Percentiles rank a stretch among this genome's conserved stretches.
Evolutionary conservation across 2,797 vertebrate species (phyloP).

Genomic region (Florisuga fusca): DNA sequence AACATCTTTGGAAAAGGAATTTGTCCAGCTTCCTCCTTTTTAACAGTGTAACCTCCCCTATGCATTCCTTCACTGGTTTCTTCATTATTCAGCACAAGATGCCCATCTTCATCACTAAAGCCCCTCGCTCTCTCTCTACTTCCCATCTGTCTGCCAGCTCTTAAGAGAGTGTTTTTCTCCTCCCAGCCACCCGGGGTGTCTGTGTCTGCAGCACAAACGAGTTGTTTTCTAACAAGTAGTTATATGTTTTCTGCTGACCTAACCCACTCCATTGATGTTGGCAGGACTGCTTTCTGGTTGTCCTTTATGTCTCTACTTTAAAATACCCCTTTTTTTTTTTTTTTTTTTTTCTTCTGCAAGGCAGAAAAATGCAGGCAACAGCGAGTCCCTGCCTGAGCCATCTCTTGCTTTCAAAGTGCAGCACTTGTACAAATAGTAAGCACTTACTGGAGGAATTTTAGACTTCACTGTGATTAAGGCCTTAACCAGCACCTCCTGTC

Average conservation of each 20-base stretch:
- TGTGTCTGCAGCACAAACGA: neutral
- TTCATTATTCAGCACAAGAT: neutral
- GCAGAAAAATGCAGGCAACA: neutral
- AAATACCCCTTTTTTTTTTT: neutral
- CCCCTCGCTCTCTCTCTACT: neutral
- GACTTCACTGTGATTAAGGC: neutral
- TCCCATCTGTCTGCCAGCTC: neutral
- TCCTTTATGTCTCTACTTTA: neutral
- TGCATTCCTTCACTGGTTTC: neutral
- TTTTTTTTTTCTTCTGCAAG: too few relatives aligned
- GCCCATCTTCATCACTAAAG: neutral
- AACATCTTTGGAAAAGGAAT: neutral
- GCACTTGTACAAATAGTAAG: neutral
- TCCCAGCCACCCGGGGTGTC: neutral
- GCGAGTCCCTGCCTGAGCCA: neutral
- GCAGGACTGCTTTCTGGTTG: neutral
- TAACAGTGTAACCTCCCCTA: neutral
- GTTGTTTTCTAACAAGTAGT: neutral
- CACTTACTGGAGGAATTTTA: neutral
- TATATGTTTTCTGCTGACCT: neutral
- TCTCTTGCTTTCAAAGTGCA: neutral
- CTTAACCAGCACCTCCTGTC: slow-evolving; percentile 16
- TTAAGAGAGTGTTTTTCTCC: neutral
- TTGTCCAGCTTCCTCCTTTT: neutral
- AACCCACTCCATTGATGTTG: neutral